A percentile compares a stretch with the other conserved stretches of the same genome.
Conservation (phyloP, 2,888 invertebrate species). For the Melinaea menophilus region DNA sequence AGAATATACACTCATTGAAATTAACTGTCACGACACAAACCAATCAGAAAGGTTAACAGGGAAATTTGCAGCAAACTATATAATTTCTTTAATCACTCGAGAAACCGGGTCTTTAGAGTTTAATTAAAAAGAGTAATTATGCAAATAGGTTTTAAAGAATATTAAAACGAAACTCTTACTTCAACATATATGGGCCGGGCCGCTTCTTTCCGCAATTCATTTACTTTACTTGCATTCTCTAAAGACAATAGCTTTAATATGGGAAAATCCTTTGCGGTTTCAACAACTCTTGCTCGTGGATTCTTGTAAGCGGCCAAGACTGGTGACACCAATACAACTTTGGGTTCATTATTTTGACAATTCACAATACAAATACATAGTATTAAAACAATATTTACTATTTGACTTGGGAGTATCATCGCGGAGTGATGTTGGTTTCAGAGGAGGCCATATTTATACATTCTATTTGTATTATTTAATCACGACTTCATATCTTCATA, state of each 20-base stretch:
- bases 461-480: constrained; percentile 47
- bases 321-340: constrained; percentile 48
- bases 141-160: background rate
- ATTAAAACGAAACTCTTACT: constrained; percentile 43
- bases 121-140: background rate
- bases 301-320: constrained; percentile 51
- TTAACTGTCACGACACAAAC: too few species aligned
- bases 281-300: constrained; percentile 42
- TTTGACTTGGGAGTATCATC: constrained; percentile 45
- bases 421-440: constrained; percentile 46
- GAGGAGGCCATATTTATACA: constrained; percentile 60
- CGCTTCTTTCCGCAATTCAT: constrained; percentile 28
- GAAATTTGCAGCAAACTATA: too few species aligned
- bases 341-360: constrained; percentile 24
- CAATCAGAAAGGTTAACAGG: too few species aligned
- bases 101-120: too few species aligned
- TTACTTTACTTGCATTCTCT: constrained; percentile 32
- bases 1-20: too few species aligned
- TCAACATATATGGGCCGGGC: constrained; percentile 56
- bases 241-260: constrained; percentile 51
- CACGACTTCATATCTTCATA: constrained; percentile 48
- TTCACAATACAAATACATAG: constrained; percentile 13
- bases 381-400: constrained; percentile 23
- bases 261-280: constrained; percentile 66
- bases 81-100: too few species aligned